Evolutionary conservation across 2,113 vertebrate species (phyloP).

Genomic region (Osmerus mordax): DNA sequence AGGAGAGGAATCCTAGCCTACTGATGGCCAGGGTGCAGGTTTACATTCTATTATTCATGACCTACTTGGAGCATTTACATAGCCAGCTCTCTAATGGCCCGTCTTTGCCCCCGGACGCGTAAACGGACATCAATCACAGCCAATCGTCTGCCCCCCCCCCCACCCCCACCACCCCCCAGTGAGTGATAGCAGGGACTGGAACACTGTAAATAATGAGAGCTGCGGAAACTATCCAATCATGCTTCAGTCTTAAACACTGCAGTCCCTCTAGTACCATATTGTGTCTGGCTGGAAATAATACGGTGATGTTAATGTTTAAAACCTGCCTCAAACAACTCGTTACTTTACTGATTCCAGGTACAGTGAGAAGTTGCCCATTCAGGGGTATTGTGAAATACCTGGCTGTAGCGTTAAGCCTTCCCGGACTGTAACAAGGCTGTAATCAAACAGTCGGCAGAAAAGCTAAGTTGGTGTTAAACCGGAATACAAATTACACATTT

Average conservation of each 20-base stretch:
- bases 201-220: conserved; percentile 14
- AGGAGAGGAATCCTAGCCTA: neutral
- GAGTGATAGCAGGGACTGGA: neutral
- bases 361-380: too few relatives aligned
- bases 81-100: conserved; percentile 19
- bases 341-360: too few relatives aligned
- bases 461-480: too few relatives aligned
- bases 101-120: conserved; percentile 5
- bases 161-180: neutral
- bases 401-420: too few relatives aligned
- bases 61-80: conserved; percentile 30
- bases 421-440: too few relatives aligned
- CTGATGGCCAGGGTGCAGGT: conserved; percentile 22
- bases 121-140: conserved; percentile 35
- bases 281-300: neutral
- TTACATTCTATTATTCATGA: conserved; percentile 42
- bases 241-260: neutral
- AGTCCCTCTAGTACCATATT: neutral
- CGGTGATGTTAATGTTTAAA: too few relatives aligned
- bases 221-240: neutral
- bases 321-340: too few relatives aligned
- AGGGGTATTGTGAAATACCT: too few relatives aligned
- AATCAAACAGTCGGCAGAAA: too few relatives aligned
- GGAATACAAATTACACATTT: too few relatives aligned
- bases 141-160: conserved; percentile 8